Evolutionary conservation across 2,113 vertebrate species (phyloP).

Genomic region (Zosterops pallidus): DNA sequence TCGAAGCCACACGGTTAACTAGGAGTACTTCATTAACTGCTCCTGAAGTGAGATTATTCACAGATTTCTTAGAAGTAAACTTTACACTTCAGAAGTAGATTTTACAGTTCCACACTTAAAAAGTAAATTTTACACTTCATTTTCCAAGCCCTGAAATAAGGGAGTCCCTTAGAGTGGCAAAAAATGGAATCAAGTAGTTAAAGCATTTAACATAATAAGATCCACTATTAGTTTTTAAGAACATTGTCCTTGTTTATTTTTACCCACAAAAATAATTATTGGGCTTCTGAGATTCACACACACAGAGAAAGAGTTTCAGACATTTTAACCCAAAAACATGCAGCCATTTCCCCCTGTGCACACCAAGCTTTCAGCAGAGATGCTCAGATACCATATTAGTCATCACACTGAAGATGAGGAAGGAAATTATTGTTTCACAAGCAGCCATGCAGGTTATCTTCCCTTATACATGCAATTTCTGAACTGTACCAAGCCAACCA

Average conservation of each 20-base stretch:
- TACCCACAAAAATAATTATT: background rate
- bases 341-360: background rate
- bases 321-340: background rate
- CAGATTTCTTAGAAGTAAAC: background rate
- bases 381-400: background rate
- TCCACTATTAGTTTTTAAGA: background rate
- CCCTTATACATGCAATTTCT: background rate
- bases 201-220: background rate
- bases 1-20: background rate
- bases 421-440: constrained; percentile 43
- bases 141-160: background rate
- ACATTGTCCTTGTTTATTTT: background rate
- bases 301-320: background rate
- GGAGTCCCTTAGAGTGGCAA: background rate
- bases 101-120: background rate
- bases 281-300: background rate
- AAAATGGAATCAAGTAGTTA: background rate
- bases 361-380: background rate
- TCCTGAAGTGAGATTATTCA: background rate
- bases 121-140: background rate
- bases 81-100: background rate
- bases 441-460: constrained; percentile 18
- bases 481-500: background rate
- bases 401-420: constrained; percentile 10
- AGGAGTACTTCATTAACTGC: background rate